A percentile compares a stretch with the other conserved stretches of the same genome.
These are phyloP conservation scores for Tachysurus vachellii DNA, from an alignment of 2,113 vertebrate species.

Conservation along the genomic window DNA sequence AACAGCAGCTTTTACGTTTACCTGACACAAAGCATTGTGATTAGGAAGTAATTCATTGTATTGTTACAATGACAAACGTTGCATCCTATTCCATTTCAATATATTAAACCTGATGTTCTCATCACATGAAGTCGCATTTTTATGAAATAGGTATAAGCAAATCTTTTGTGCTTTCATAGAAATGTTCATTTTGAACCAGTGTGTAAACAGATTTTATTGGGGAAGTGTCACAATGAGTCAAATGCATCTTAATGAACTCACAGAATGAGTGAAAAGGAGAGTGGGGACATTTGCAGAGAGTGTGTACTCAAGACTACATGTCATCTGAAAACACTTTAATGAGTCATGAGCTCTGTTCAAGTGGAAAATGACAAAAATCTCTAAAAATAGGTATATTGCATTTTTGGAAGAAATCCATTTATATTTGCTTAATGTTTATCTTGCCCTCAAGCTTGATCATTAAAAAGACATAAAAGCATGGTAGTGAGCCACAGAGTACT, in stretches of 20 bases:
- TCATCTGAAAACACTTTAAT: not conserved
- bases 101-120: not conserved
- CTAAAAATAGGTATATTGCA: not conserved
- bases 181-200: not conserved
- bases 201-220: not conserved
- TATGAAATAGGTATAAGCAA: not conserved
- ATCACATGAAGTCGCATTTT: not conserved
- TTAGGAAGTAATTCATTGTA: not conserved
- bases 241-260: constrained; percentile 1
- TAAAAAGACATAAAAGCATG: constrained; percentile 1
- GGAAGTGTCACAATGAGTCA: not conserved
- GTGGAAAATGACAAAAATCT: constrained; percentile 57
- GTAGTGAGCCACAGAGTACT: constrained; percentile 38
- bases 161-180: not conserved
- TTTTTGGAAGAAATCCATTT: not conserved
- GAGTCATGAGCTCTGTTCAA: constrained; percentile 32
- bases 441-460: constrained; percentile 5
- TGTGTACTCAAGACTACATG: not conserved
- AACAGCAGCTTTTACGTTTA: not conserved
- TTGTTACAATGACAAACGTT: not conserved
- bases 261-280: not conserved
- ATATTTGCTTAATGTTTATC: constrained; percentile 12
- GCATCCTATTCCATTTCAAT: not conserved
- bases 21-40: not conserved
- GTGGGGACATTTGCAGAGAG: not conserved